Percentiles rank a stretch among this genome's conserved stretches.
phyloP scores from a whole-genome alignment of 2,797 vertebrate species.

The Mormyrops attenuatus region DNA sequence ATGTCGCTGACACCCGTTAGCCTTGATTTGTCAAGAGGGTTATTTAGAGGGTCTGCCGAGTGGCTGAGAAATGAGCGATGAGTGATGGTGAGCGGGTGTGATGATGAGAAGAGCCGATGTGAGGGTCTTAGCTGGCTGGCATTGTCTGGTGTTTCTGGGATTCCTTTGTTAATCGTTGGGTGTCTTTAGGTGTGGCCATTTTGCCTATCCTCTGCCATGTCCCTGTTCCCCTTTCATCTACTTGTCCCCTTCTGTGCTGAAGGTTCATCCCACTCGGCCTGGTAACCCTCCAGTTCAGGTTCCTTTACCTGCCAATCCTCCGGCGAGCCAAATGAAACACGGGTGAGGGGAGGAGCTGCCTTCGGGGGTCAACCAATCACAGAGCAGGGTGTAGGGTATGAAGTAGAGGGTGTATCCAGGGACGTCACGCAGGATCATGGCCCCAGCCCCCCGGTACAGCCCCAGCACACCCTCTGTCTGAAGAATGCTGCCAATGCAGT shows the following conservation, averaged over 20 bases:
- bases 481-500: slow-evolving; percentile 80
- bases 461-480: slow-evolving; percentile 76
- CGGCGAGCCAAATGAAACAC: slow-evolving; percentile 78
- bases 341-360: slow-evolving; percentile 55
- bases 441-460: slow-evolving; percentile 76
- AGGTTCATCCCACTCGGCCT: not conserved
- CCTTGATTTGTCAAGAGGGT: not conserved
- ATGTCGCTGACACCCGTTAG: not conserved
- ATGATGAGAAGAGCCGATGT: not conserved
- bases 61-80: not conserved
- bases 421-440: slow-evolving; percentile 87
- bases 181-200: not conserved
- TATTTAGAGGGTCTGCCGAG: not conserved
- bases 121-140: not conserved
- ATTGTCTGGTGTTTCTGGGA: not conserved
- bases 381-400: slow-evolving; percentile 78
- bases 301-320: slow-evolving; percentile 82
- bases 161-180: not conserved
- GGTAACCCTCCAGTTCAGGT: not conserved
- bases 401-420: slow-evolving; percentile 91
- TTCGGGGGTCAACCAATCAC: slow-evolving; percentile 70
- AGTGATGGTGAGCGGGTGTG: not conserved
- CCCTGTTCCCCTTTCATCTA: not conserved
- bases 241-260: not conserved
- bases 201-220: not conserved